phyloP scores from a whole-genome alignment of 2,113 vertebrate genomes.

The Stegastes partitus region DNA sequence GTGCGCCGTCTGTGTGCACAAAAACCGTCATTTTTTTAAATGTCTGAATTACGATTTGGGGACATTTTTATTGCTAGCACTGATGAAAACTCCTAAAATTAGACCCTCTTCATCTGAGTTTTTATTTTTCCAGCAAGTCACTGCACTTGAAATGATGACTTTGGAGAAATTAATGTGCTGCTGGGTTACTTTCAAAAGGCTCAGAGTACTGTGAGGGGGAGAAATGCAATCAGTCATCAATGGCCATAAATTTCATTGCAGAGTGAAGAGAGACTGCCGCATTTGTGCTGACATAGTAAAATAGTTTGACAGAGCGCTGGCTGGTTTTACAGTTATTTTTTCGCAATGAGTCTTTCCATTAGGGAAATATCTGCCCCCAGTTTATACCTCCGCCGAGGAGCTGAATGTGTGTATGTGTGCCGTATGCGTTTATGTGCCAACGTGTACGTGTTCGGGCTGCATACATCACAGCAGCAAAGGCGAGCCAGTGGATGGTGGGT shows the following conservation, averaged over 20 bases:
- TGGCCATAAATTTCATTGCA: slow-evolving; percentile 80
- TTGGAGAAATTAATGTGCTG: slow-evolving; percentile 75
- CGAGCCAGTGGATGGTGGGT: slow-evolving; percentile 18
- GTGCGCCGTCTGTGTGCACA: not conserved
- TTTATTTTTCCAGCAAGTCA: slow-evolving; percentile 75
- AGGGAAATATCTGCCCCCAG: slow-evolving; percentile 67
- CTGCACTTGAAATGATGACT: slow-evolving; percentile 78
- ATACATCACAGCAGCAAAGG: slow-evolving; percentile 36
- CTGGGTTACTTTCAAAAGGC: slow-evolving; percentile 78
- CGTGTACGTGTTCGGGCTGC: slow-evolving; percentile 10
- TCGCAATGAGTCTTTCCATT: slow-evolving; percentile 80
- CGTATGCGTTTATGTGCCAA: not conserved
- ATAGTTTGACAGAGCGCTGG: slow-evolving; percentile 77
- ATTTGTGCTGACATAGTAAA: slow-evolving; percentile 82
- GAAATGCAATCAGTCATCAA: slow-evolving; percentile 82
- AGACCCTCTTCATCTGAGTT: slow-evolving; percentile 64
- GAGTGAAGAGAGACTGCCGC: slow-evolving; percentile 65
- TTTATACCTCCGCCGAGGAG: slow-evolving; percentile 30
- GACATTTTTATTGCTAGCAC: slow-evolving; percentile 45
- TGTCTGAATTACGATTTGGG: slow-evolving; percentile 25
- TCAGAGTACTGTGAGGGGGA: slow-evolving; percentile 60
- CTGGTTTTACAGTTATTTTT: slow-evolving; percentile 78
- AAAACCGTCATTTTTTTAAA: slow-evolving; percentile 20
- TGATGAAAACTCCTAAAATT: slow-evolving; percentile 70
- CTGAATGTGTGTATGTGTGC: slow-evolving; percentile 31